These are phyloP conservation scores for Brachionus rotundiformis DNA, from an alignment of 1,140 invertebrate genomes.

Conservation along the genomic window DNA sequence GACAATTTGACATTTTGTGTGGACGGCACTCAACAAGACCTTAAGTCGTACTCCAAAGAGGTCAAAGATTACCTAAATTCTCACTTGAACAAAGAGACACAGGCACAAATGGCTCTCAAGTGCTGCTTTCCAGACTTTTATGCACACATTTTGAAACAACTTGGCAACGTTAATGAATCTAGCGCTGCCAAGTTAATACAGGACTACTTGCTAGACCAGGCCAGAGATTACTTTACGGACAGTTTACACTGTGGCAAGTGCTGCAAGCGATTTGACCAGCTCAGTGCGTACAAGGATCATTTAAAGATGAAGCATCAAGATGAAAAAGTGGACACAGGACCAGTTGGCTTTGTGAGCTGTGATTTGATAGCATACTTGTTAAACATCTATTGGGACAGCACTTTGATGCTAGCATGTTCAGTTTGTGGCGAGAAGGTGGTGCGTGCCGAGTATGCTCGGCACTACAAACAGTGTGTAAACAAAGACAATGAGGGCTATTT, in stretches of 20 bases:
- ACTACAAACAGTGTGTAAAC: neutral
- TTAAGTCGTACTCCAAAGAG: conserved; percentile 51
- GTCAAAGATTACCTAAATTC: conserved; percentile 46
- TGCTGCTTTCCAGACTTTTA: conserved; percentile 7
- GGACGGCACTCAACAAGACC: conserved; percentile 68
- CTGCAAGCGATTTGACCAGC: neutral
- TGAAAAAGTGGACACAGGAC: neutral
- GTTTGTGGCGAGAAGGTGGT: neutral
- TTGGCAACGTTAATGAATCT: neutral
- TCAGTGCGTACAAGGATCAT: neutral
- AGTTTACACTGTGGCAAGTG: neutral
- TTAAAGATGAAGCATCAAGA: neutral
- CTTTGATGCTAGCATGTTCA: neutral
- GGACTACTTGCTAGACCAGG: neutral
- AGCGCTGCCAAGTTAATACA: neutral
- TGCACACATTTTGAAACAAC: neutral
- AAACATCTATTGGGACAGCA: neutral
- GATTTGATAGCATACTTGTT: conserved; percentile 4
- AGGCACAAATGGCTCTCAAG: conserved; percentile 39
- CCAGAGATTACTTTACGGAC: neutral
- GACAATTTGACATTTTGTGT: conserved; percentile 71
- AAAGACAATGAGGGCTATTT: neutral
- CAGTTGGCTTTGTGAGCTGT: neutral
- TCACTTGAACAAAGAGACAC: conserved; percentile 4
- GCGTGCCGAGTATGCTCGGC: neutral